A percentile compares a stretch with the other conserved stretches of the same genome.
phyloP scores from a whole-genome alignment of 2,888 invertebrate genomes.

The Phortica magna region DNA sequence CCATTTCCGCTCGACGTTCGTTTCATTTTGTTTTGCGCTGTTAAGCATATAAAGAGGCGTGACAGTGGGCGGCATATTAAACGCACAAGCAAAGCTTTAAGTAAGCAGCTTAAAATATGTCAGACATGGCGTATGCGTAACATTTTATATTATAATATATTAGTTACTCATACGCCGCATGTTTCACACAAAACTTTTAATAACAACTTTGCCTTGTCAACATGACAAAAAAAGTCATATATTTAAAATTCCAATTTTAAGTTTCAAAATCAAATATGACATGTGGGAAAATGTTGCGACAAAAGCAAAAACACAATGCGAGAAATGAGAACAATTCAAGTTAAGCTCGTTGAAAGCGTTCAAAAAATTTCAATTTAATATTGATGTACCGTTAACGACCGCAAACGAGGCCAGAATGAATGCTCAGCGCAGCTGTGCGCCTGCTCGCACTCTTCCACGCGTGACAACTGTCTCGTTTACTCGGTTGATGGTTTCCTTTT shows the following conservation, averaged over 20 bases:
- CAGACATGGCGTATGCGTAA: too few species aligned
- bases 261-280: background rate
- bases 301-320: background rate
- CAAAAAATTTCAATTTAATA: slow-evolving; percentile 25
- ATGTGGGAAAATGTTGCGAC: background rate
- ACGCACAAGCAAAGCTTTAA: too few species aligned
- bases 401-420: slow-evolving; percentile 29
- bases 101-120: too few species aligned
- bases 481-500: too few species aligned
- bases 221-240: too few species aligned
- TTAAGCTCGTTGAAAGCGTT: background rate
- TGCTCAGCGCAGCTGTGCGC: background rate
- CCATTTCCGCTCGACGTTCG: background rate
- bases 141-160: too few species aligned
- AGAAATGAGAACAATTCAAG: too few species aligned
- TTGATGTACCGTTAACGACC: slow-evolving; percentile 29
- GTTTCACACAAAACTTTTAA: too few species aligned
- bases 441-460: background rate
- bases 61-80: too few species aligned
- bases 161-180: too few species aligned
- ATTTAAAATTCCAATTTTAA: background rate
- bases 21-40: background rate
- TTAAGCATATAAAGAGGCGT: background rate
- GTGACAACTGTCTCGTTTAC: background rate
- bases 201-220: too few species aligned